Evolutionary conservation across 2,888 invertebrate genomes (phyloP), one percentile per base, ranked within the genome.

Genomic region (Orgyia antiqua): DNA sequence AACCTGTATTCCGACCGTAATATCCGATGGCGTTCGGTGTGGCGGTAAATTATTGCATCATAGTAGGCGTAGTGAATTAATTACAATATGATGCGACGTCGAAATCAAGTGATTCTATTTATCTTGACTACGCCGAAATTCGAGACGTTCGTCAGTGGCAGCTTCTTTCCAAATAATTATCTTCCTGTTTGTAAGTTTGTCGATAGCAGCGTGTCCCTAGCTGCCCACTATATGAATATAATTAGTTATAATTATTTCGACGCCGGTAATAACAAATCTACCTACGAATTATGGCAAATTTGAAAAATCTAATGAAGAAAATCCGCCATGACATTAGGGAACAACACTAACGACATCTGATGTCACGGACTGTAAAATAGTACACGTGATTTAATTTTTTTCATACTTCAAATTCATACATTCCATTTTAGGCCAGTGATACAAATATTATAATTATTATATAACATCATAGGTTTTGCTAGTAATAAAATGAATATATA

Each of bases 241-340:
- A 63, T 60, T 58, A 62, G 59, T 55, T 68, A 67, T 65, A 65
- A 68, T 70, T 73, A 68, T 67, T 76, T 72, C 65, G 62, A 72
- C 72, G 68, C 68, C 71, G 70, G 60, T 70, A 66, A 66, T 71
- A 68, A 68, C 67, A 72, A 76, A 74, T 74, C 82, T 84, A 86
- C 84, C 86, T 79, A 77, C 84, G 63, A 83, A 76, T 67, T 71
- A 68, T 42, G 61, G 66, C 73, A 73, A 77, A 77, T 71, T 68
- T 72, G 68, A 73, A 78, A 78, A 77, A 65, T 62, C 60, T 73
- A 71, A 53, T 71, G 72, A 73, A 77, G 68, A 75, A 79, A 72
- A 79, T 84, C 77, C 78, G 79, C 86, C 84, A 86, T 86, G 78
- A 84, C 78, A 75, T 80, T 67, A 68, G 56, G 58, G 62, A 70